A percentile compares a stretch with the other conserved stretches of the same genome.
phyloP scores from a whole-genome alignment of 64 coral and sea anemone species.

The Anthopleura sola region DNA sequence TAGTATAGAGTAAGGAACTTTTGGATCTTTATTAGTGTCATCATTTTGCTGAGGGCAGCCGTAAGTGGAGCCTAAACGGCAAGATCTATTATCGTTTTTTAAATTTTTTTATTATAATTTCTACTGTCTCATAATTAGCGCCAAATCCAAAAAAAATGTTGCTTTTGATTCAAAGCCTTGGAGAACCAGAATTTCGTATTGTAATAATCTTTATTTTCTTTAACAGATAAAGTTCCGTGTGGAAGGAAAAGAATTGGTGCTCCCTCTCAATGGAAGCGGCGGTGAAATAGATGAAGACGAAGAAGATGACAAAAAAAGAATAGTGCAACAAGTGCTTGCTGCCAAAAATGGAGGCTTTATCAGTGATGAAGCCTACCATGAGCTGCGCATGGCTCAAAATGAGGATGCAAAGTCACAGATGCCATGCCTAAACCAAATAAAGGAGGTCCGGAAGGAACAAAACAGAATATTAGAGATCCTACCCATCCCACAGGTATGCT shows the following conservation, averaged over 20 bases:
- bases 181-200: too few relatives aligned
- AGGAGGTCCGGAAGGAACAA: background rate
- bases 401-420: background rate
- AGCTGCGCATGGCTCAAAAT: conserved; percentile 24
- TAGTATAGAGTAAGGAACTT: background rate
- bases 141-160: too few relatives aligned
- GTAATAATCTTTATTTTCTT: too few relatives aligned
- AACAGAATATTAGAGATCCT: conserved; percentile 27
- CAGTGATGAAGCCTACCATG: conserved; percentile 52
- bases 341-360: conserved; percentile 35
- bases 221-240: conserved; percentile 7
- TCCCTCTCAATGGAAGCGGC: background rate
- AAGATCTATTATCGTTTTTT: too few relatives aligned
- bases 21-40: too few relatives aligned
- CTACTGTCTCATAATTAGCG: too few relatives aligned
- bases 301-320: background rate
- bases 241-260: background rate
- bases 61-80: too few relatives aligned
- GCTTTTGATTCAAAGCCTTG: too few relatives aligned
- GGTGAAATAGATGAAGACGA: background rate
- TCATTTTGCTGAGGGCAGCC: too few relatives aligned
- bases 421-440: conserved; percentile 9
- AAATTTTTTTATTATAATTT: too few relatives aligned
- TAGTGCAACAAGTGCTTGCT: background rate
- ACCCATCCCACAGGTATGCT: conserved; percentile 17